These are phyloP conservation scores for Ochotona princeps DNA, from an alignment of 2,113 vertebrate species.

Conservation along the genomic window DNA sequence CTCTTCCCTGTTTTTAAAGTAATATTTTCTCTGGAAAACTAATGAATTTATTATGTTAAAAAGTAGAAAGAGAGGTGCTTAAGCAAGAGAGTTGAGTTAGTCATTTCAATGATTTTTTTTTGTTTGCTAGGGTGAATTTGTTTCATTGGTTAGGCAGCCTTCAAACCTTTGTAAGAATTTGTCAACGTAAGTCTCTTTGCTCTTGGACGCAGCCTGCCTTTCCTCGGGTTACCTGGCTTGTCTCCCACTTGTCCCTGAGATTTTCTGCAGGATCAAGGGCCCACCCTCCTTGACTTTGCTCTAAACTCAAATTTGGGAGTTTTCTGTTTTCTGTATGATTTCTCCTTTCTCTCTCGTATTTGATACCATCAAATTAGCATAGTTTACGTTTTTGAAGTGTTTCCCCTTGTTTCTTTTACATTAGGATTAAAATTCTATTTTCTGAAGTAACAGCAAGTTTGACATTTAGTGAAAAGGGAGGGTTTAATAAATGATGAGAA, in stretches of 20 bases:
- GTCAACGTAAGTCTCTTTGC: constrained; percentile 17
- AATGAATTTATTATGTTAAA: constrained; percentile 22
- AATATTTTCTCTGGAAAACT: constrained; percentile 47
- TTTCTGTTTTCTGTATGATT: not conserved
- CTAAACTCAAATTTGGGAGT: not conserved
- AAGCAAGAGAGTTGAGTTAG: constrained; percentile 27
- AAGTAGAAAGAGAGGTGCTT: constrained; percentile 26
- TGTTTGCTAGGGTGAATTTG: constrained; percentile 31
- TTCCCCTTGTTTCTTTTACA: not conserved
- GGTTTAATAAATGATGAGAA: not conserved
- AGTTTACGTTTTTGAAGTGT: not conserved
- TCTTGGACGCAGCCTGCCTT: not conserved
- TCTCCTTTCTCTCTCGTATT: not conserved
- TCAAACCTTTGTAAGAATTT: constrained; percentile 32
- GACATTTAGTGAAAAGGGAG: not conserved
- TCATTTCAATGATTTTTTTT: not conserved
- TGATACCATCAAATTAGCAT: not conserved
- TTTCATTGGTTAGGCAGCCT: constrained; percentile 40
- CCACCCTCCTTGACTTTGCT: not conserved
- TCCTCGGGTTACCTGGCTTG: not conserved
- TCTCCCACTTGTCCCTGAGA: not conserved
- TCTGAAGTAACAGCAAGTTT: not conserved
- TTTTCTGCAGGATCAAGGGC: not conserved
- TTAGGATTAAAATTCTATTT: not conserved
- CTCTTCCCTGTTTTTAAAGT: constrained; percentile 26